Base-by-base conservation (phyloP, 1,140 invertebrate species). In the Centruroides sculpturatus region DNA sequence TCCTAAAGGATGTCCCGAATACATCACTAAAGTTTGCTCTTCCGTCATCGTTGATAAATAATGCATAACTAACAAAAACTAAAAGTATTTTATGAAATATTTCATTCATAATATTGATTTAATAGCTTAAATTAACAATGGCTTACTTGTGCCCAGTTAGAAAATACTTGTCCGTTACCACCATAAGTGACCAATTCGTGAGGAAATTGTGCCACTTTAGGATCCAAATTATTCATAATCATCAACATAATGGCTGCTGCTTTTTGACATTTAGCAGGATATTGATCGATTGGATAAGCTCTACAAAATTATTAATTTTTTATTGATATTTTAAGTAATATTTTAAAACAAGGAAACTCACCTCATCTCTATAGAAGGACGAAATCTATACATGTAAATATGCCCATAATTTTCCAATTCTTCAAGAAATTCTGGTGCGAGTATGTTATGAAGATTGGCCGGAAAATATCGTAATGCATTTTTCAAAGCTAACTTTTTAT, bases 351-450 rank as follows among this genome's bases (percentile, higher is more conserved):
- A 55, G 23, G 6, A 55, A 13, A 61, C 69, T 69, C 70, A 82
- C 79, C 74, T 80, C 67, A 83, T 63, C 48, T 64, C 60, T 46
- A 68, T 68, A 50, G 69, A 59, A 23, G 81, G 82, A 41, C 77
- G 66, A 61, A 84, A 83, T 54, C 83, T 70, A 69, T 83, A 85
- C 79, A 84, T 85, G 70, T 85, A 85, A 64, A 85, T 85, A 65
- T 85, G 83, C 4, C 83, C 83, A 71, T 77, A 83, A 0, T 70
- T 65, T 11, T 73, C 64, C 23, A 85, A 71, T 69, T 85, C 83
- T 12, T 75, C 64, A 4, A 74, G 74, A 71, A 85, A 85, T 68
- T 85, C 83, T 11, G 70, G 62, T 1, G 75, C 76, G 58, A 85
- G 67, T 4, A 68, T 53, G 11, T 68, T 63, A 64, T 85, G 83